Base-by-base conservation (phyloP, 2,888 invertebrate species). In the Lasioglossum lativentre region DNA sequence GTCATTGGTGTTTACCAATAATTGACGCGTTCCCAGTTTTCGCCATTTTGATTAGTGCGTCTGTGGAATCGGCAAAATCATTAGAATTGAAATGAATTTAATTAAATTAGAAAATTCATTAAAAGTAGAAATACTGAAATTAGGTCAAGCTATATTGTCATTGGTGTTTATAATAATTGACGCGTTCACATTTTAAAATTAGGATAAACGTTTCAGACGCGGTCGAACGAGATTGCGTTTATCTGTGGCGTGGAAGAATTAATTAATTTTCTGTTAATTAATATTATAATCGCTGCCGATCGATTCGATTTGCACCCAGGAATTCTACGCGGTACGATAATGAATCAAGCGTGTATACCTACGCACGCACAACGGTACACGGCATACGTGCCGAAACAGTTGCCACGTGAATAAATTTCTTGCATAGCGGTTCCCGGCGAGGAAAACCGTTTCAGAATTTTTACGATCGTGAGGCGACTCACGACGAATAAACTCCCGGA, bases 351-450 rank as follows among this genome's bases (percentile, higher is more conserved):
- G 0, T 19, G 75, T 70, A n/a, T 34, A 40, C 23, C 66, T 66
- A 66, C 66, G 66, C 66, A 34, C 71, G 42, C 52, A 27, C 78
- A 85, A 85, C 83, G 85, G 74, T 78, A 85, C 47, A 68, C 19
- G 38, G 47, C 38, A 75, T 79, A 76, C 76, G 79, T 76, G 83
- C 70, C 83, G 74, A 85, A 80, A 77, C 74, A 52, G 70, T 77
- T 80, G 80, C 73, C 63, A 47, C 30, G 45, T 73, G 83, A 85
- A 85, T 80, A 84, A 80, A 83, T 85, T 79, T 68, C 72, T 56
- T 52, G 56, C 23, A 27, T 84, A 86, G 63, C 84, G 84, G 85
- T 84, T 40, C 70, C 27, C 16, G 23, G 19, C 66, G 66, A 40
- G 81, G n/a, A 78, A 70, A 80, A 78, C 81, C 72, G 76, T 72